phyloP scores from a whole-genome alignment of 2,113 vertebrate species.

The Ardeotis arabs region DNA sequence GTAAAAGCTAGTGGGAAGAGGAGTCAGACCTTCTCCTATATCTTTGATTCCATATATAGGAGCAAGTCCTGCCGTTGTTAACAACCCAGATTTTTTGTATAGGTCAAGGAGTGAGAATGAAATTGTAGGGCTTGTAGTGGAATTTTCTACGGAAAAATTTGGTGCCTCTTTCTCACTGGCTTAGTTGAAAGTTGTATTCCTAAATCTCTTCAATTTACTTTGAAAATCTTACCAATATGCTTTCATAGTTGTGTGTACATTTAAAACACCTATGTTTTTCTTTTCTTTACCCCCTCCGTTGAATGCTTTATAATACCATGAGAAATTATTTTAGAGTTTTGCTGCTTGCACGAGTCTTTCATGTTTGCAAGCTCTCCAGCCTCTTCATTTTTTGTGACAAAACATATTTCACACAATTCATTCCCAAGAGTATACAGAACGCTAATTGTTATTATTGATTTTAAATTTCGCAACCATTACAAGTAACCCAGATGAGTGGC shows the following conservation, averaged over 20 bases:
- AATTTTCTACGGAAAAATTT: background rate
- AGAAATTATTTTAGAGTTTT: background rate
- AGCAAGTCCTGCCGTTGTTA: background rate
- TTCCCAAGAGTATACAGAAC: slow-evolving; percentile 73
- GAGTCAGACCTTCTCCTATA: background rate
- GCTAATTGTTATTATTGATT: slow-evolving; percentile 87
- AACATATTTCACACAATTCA: slow-evolving; percentile 74
- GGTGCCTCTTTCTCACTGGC: background rate
- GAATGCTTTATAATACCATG: background rate
- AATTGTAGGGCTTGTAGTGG: background rate
- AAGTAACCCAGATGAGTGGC: slow-evolving; percentile 82
- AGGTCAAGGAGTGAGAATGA: background rate
- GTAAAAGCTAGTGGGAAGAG: background rate
- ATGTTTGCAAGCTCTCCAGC: background rate
- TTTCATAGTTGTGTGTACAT: background rate
- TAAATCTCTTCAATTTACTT: background rate
- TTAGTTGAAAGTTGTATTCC: background rate
- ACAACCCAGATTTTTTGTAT: background rate
- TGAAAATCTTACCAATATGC: background rate
- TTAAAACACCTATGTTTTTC: background rate
- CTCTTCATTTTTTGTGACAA: slow-evolving; percentile 73
- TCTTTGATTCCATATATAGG: background rate
- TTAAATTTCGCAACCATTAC: slow-evolving; percentile 83
- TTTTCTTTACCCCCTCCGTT: background rate
- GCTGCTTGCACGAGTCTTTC: background rate